Evolutionary conservation across 1,140 invertebrate species (phyloP).

Genomic region (Pogonognathellus flavescens): DNA sequence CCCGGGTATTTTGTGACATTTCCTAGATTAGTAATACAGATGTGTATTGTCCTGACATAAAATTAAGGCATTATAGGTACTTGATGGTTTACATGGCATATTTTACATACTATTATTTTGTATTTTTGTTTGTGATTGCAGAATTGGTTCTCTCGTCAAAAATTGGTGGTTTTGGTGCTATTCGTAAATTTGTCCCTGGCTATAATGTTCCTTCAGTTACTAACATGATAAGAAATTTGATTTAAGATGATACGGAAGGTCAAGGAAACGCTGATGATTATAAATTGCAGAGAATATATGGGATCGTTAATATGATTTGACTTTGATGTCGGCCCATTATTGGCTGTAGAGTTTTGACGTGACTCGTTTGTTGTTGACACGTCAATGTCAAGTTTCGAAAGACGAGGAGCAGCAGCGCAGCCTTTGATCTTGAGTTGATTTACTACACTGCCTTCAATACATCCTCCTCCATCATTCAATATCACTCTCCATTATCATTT

Average conservation of each 20-base stretch:
- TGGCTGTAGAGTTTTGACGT: constrained; percentile 33
- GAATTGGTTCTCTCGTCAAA: constrained; percentile 98
- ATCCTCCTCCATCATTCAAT: constrained; percentile 41
- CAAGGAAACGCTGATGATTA: constrained; percentile 22
- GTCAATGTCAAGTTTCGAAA: background rate
- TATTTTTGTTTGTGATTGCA: constrained; percentile 74
- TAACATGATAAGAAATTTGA: constrained; percentile 76
- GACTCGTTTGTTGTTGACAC: background rate
- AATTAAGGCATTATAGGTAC: no score
- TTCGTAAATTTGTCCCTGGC: constrained; percentile 96
- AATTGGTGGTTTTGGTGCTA: constrained; percentile 94
- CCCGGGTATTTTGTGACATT: no score
- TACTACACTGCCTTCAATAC: constrained; percentile 35
- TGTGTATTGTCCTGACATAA: no score
- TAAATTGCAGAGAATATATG: constrained; percentile 14
- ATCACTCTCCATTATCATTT: constrained; percentile 47
- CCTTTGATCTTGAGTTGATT: constrained; percentile 45
- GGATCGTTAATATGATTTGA: constrained; percentile 40
- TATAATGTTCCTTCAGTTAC: constrained; percentile 96
- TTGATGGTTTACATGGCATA: background rate
- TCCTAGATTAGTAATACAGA: no score
- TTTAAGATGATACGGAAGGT: constrained; percentile 21
- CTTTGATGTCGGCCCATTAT: constrained; percentile 28
- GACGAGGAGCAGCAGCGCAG: constrained; percentile 39
- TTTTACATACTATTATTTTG: background rate